Percentiles rank a stretch among this genome's conserved stretches.
These are phyloP conservation scores for Halcyon leucocephala DNA, from an alignment of 2,797 vertebrate genomes.

Conservation along the genomic window DNA sequence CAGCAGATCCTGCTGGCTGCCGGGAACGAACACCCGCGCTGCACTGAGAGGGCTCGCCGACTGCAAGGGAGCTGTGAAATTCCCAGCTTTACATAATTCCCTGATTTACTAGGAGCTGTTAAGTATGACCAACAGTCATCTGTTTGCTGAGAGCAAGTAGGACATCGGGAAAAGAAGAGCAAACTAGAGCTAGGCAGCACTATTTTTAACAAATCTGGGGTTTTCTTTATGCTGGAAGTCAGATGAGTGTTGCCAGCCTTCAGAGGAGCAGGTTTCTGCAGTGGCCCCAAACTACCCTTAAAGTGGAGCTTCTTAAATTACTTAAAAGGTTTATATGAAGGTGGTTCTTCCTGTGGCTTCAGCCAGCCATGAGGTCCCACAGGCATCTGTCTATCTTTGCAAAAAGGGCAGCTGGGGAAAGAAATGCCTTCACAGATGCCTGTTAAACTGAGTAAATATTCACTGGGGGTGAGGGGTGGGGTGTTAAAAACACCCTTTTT, in stretches of 20 bases:
- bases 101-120: constrained; percentile 11
- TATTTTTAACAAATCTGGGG: background rate
- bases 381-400: background rate
- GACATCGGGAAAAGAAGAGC: background rate
- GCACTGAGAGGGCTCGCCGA: background rate
- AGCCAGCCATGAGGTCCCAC: background rate
- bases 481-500: background rate
- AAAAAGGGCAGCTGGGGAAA: background rate
- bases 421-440: background rate
- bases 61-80: constrained; percentile 45
- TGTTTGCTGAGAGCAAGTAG: constrained; percentile 31
- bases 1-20: background rate
- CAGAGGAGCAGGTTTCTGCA: constrained; percentile 7
- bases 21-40: background rate
- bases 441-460: background rate
- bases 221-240: background rate
- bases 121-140: constrained; percentile 64
- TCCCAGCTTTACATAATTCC: constrained; percentile 45
- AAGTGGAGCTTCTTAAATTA: constrained; percentile 33
- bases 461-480: background rate
- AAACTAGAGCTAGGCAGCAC: background rate
- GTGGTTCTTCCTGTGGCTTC: background rate
- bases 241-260: background rate
- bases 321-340: background rate
- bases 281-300: background rate